Evolutionary conservation across 2,113 vertebrate species (phyloP).

Genomic region (Silurus meridionalis): DNA sequence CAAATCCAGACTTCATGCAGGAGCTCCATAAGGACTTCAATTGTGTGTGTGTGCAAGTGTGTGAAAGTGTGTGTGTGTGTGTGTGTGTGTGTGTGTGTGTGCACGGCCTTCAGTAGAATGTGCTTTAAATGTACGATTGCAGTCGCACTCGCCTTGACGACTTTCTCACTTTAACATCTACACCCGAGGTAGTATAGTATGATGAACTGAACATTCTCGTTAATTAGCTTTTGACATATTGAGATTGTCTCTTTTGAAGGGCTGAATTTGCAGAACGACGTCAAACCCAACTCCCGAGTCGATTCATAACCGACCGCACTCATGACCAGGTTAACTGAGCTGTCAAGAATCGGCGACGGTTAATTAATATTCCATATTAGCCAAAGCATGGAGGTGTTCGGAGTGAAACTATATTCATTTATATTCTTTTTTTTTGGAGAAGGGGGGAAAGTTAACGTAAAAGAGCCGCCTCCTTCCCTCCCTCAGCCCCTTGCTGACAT

Average conservation of each 20-base stretch:
- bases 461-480: neutral
- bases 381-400: neutral
- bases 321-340: slow-evolving; percentile 5
- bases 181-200: neutral
- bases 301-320: neutral
- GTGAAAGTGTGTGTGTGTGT: neutral
- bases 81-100: neutral
- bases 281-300: neutral
- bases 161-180: neutral
- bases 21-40: neutral
- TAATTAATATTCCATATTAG: slow-evolving; percentile 19
- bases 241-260: neutral
- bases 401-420: slow-evolving; percentile 15
- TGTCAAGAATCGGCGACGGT: neutral
- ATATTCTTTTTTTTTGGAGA: neutral
- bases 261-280: neutral
- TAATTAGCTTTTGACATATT: slow-evolving; percentile 25
- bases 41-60: neutral
- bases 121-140: neutral
- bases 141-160: neutral
- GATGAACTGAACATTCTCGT: neutral
- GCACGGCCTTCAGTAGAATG: neutral
- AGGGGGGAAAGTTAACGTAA: neutral
- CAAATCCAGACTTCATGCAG: neutral
- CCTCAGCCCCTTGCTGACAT: slow-evolving; percentile 3